phyloP scores from a whole-genome alignment of 2,113 vertebrate species.

The Columbina picui region DNA sequence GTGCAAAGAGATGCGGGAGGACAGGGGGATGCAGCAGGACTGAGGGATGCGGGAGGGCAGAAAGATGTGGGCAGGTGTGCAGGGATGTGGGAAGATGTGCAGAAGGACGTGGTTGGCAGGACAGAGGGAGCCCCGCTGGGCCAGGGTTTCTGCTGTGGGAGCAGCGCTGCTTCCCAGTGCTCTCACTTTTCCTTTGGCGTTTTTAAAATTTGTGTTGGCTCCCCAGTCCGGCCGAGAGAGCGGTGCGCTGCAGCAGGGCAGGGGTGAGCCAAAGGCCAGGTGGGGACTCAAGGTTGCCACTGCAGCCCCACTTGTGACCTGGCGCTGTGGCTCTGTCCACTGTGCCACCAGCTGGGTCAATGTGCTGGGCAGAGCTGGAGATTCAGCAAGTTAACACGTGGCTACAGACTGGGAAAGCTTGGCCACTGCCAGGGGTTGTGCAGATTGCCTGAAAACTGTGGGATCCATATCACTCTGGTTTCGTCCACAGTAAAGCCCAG shows the following conservation, averaged over 20 bases:
- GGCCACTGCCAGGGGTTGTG: neutral
- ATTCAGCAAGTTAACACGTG: neutral
- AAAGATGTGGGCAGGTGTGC: neutral
- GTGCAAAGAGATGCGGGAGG: neutral
- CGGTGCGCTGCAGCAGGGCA: neutral
- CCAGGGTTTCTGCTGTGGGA: neutral
- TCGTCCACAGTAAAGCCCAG: neutral
- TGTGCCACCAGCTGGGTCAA: rapidly evolving
- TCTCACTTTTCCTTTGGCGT: neutral
- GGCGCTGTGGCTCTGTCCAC: neutral
- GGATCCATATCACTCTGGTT: rapidly evolving
- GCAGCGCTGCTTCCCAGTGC: neutral
- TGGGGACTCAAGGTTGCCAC: rapidly evolving
- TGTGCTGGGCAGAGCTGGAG: neutral
- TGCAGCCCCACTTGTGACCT: neutral
- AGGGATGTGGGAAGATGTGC: neutral
- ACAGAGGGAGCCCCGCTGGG: neutral
- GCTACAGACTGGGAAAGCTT: neutral
- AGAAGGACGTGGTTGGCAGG: neutral
- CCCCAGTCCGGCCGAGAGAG: rapidly evolving
- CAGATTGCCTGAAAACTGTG: neutral
- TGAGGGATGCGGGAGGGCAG: neutral
- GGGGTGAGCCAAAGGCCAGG: neutral
- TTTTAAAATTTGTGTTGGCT: neutral
- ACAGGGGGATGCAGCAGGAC: neutral